Evolutionary conservation across 2,888 invertebrate genomes (phyloP).

Genomic region (Calliopum simillimum): DNA sequence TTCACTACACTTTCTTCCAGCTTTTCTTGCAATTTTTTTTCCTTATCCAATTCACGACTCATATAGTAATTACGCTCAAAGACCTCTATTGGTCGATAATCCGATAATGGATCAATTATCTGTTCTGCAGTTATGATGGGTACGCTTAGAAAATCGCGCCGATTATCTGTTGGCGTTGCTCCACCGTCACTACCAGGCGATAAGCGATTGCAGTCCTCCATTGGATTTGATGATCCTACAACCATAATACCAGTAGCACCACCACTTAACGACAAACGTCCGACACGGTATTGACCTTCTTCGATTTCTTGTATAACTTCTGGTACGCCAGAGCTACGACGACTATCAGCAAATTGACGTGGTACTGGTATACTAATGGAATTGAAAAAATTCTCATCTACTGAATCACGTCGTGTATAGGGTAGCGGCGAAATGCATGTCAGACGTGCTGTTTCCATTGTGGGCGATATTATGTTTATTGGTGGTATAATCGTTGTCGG

Average conservation of each 20-base stretch:
- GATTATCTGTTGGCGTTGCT: conserved; percentile 53
- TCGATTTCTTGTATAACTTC: conserved; percentile 63
- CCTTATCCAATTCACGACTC: conserved; percentile 56
- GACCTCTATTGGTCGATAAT: conserved; percentile 65
- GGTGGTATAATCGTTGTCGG: conserved; percentile 60
- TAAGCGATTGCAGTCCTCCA: conserved; percentile 58
- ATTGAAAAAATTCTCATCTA: conserved; percentile 70
- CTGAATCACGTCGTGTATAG: conserved; percentile 72
- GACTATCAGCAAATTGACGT: conserved; percentile 84
- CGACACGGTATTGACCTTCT: conserved; percentile 57
- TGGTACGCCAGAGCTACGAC: conserved; percentile 73
- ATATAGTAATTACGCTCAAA: conserved; percentile 65
- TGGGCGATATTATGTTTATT: conserved; percentile 66
- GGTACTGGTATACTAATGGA: conserved; percentile 76
- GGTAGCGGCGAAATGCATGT: conserved; percentile 77
- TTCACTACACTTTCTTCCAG: conserved; percentile 11
- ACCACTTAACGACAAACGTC: conserved; percentile 61
- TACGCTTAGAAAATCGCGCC: conserved; percentile 59
- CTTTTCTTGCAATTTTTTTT: conserved; percentile 44
- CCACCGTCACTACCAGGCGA: conserved; percentile 51
- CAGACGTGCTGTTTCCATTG: conserved; percentile 68
- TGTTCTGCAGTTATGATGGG: conserved; percentile 60
- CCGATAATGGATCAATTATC: conserved; percentile 62
- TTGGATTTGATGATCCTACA: conserved; percentile 29
- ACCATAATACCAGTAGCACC: conserved; percentile 47